Conservation (phyloP, 2,113 vertebrate genomes). For the Sebastes schlegelii region DNA sequence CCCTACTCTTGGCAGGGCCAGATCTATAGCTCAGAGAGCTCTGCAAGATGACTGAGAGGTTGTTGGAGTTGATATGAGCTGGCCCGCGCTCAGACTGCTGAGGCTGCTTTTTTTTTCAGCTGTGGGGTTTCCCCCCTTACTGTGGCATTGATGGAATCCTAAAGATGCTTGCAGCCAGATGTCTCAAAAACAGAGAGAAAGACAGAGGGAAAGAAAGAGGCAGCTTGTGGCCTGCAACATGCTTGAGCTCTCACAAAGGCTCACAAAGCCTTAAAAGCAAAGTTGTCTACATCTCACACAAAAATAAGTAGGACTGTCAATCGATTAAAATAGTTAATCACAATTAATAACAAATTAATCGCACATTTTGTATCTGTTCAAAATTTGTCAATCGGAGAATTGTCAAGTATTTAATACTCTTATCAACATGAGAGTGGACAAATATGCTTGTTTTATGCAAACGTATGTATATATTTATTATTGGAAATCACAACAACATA, state of each 20-base stretch:
- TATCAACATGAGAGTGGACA: no score
- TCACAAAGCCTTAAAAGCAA: conserved; percentile 23
- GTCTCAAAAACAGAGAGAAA: conserved; percentile 59
- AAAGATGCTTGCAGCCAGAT: conserved; percentile 74
- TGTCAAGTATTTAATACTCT: no score
- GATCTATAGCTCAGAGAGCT: conserved; percentile 49
- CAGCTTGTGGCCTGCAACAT: conserved; percentile 22
- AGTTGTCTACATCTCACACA: neutral
- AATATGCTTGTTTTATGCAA: no score
- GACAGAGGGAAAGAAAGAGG: conserved; percentile 30
- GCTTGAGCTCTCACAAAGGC: conserved; percentile 30
- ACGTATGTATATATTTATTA: no score
- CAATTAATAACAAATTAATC: no score
- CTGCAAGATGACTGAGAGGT: conserved; percentile 54
- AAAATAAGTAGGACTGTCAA: neutral
- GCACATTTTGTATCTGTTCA: no score
- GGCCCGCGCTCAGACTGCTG: conserved; percentile 63
- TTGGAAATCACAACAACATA: no score
- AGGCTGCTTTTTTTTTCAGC: conserved; percentile 67
- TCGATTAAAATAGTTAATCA: no score
- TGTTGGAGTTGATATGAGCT: conserved; percentile 61
- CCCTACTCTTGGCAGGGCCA: conserved; percentile 45
- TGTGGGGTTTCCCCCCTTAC: conserved; percentile 71
- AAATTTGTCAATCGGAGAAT: no score
- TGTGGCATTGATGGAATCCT: conserved; percentile 77